Evolutionary conservation across 2,797 vertebrate species (phyloP), one percentile per base, ranked within the genome.

Genomic region (Chaunax sp.): DNA sequence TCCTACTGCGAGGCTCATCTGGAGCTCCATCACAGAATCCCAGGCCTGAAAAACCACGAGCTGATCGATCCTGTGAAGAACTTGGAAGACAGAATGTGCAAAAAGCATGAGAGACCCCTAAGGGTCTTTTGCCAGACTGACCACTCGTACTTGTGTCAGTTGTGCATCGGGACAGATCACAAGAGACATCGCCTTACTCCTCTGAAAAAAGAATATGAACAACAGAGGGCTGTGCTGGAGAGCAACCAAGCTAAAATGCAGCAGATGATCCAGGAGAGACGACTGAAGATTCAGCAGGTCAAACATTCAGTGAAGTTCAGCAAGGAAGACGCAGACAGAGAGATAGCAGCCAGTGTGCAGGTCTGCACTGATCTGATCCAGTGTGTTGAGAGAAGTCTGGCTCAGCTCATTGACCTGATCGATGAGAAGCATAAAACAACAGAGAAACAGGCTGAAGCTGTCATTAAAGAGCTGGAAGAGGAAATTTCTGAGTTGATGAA

Each of bases 201-300:
- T 22, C 28, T 80, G 43, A n/a, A n/a, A n/a, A 69, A 67, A 26
- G 80, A 69, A 45, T 52, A 26, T 70, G 54, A 64, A 19, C 8
- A 55, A 25, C 51, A 25, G 35, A 77, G 69, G 60, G 53, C 9
- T 30, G 11, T 10, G 19, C 1, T 73, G 22, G 26, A 45, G 41
- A 26, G 9, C 19, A 35, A 20, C 0, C 22, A 44, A 8, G 49
- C 22, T 18, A 10, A 38, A 18, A n/a, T 26, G 8, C 22, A 35
- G n/a, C 56, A 45, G 41, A 33, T 33, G 62, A 35, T 47, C 23
- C 3, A 10, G 28, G 15, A 30, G 25, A 61, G 44, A 43, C 6
- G 5, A 13, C 5, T 12, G 2, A 43, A 49, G 18, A 66, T 61
- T 6, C 2, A 49, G 13, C 18, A 26, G 22, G 4, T 64, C 13